Evolutionary conservation across 2,113 vertebrate species (phyloP).

Genomic region (Isichthys henryi): DNA sequence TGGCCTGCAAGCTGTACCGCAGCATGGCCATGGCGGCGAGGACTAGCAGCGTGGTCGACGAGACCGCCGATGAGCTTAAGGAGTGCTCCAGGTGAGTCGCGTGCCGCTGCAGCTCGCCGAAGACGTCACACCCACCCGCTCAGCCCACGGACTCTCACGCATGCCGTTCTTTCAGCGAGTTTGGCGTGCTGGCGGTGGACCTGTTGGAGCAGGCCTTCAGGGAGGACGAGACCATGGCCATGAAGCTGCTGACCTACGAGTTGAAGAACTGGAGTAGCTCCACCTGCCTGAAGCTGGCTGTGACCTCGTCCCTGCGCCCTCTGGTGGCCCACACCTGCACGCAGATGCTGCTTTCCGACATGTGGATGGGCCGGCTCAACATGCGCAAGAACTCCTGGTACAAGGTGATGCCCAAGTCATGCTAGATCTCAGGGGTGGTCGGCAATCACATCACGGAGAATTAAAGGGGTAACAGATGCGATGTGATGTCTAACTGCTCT

Average conservation of each 20-base stretch:
- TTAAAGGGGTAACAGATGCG: neutral
- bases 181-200: slow-evolving; percentile 89
- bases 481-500: neutral
- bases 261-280: slow-evolving; percentile 99
- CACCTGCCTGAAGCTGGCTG: slow-evolving; percentile 92
- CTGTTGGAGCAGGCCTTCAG: slow-evolving; percentile 91
- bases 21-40: slow-evolving; percentile 96
- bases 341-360: slow-evolving; percentile 93
- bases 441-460: neutral
- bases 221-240: slow-evolving; percentile 97
- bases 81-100: slow-evolving; percentile 81
- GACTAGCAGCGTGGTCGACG: slow-evolving; percentile 93
- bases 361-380: slow-evolving; percentile 99
- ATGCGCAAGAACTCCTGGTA: slow-evolving; percentile 99
- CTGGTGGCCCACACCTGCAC: slow-evolving; percentile 97
- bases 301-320: slow-evolving; percentile 85
- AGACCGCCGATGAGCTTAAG: slow-evolving; percentile 90
- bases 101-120: neutral
- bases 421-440: neutral
- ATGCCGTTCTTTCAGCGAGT: slow-evolving; percentile 66
- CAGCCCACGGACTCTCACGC: neutral
- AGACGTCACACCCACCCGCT: neutral
- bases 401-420: slow-evolving; percentile 68
- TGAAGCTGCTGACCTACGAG: slow-evolving; percentile 96
- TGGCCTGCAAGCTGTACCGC: slow-evolving; percentile 90